Base-by-base conservation (phyloP, 2,888 invertebrate species). In the Eumerus sabulonum region DNA sequence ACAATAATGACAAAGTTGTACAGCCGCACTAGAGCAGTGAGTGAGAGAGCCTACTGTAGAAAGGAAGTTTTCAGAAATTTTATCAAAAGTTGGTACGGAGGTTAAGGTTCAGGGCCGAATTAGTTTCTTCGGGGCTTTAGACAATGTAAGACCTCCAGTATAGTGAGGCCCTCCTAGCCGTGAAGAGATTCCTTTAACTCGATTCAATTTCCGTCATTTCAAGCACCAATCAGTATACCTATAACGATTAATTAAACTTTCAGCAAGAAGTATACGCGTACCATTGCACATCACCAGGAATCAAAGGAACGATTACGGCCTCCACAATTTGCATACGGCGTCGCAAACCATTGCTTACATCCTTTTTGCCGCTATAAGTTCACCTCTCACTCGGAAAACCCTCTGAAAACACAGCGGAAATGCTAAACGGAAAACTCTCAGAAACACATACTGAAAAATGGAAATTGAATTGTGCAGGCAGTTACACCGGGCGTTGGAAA, bases 181-280 rank as follows among this genome's bases (percentile, higher is more conserved):
- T n/a, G n/a, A n/a, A n/a, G n/a, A n/a, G n/a, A n/a, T n/a, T n/a
- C n/a, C n/a, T n/a, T n/a, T n/a, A n/a, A n/a, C n/a, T n/a, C n/a
- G n/a, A n/a, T n/a, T n/a, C n/a, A n/a, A n/a, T n/a, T n/a, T n/a
- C n/a, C n/a, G n/a, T n/a, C n/a, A n/a, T n/a, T n/a, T n/a, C n/a
- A n/a, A n/a, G n/a, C n/a, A n/a, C 56, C 35, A 45, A 27, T 44
- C 36, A 66, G 72, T 72, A 72, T 62, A 66, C 76, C 66, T 51
- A 40, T n/a, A n/a, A n/a, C n/a, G n/a, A n/a, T 60, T 35, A 60
- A 67, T 76, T 72, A 56, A 72, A 76, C 72, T 62, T 71, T 66
- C 16, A 76, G 38, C 42, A 18, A 35, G 35, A 38, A 27, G 27
- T 7, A 2, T 27, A n/a, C 27, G 7, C 27, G 27, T 27, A 4